These are phyloP conservation scores for Araneus ventricosus DNA, from an alignment of 1,140 invertebrate species.

Conservation along the genomic window DNA sequence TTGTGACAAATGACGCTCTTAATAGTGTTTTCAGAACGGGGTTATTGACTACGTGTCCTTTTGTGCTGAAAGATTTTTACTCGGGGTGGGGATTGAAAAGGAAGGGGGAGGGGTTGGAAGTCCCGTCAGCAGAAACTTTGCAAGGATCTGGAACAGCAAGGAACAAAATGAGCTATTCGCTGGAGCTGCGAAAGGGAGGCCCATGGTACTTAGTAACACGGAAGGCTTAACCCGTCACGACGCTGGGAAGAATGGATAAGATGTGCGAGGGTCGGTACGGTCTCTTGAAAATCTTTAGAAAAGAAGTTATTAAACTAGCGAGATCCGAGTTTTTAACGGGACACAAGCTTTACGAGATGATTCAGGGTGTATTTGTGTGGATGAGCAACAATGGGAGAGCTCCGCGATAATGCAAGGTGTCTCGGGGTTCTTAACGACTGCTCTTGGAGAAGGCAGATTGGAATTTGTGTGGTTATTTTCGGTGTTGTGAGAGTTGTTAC, in stretches of 20 bases:
- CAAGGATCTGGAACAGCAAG: background rate
- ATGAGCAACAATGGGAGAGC: background rate
- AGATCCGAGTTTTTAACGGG: conserved; percentile 48
- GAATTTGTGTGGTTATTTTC: conserved; percentile 19
- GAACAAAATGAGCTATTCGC: conserved; percentile 50
- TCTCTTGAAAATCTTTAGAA: background rate
- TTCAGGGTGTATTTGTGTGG: conserved; percentile 21
- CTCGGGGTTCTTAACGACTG: background rate
- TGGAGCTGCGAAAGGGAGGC: background rate
- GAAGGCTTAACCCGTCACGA: conserved; percentile 15
- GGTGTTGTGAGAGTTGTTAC: background rate
- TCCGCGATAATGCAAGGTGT: conserved; percentile 16
- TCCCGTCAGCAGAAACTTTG: background rate
- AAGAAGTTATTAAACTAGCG: conserved; percentile 42
- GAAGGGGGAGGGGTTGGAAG: background rate
- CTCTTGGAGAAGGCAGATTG: conserved; percentile 20
- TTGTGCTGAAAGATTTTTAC: conserved; percentile 32
- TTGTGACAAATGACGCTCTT: conserved; percentile 55
- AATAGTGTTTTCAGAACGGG: conserved; percentile 52
- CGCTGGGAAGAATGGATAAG: conserved; percentile 6
- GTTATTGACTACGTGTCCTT: conserved; percentile 41
- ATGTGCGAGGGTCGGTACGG: background rate
- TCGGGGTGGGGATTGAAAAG: background rate
- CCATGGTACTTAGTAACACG: background rate
- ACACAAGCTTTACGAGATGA: conserved; percentile 19